Evolutionary conservation across 2,113 vertebrate genomes (phyloP).

Genomic region (Nannospalax galili): DNA sequence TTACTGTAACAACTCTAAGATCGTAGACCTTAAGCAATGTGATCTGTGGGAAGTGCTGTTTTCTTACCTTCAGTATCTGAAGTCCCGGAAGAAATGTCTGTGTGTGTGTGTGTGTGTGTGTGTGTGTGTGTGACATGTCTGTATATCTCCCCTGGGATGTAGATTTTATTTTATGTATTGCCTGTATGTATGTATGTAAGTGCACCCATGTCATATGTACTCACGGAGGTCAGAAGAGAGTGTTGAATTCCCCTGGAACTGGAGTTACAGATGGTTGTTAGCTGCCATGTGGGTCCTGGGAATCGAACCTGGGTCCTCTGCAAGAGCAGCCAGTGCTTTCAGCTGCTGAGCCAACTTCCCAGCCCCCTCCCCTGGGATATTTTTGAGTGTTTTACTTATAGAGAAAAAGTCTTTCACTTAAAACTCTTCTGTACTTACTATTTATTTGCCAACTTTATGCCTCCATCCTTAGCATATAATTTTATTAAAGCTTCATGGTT

Average conservation of each 20-base stretch:
- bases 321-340: too few species aligned
- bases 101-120: neutral
- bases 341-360: too few species aligned
- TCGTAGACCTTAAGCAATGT: neutral
- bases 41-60: neutral
- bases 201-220: too few species aligned
- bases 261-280: too few species aligned
- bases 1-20: neutral
- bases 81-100: neutral
- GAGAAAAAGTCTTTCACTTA: constrained; percentile 22
- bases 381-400: neutral
- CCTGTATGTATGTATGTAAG: too few species aligned
- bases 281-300: too few species aligned
- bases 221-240: too few species aligned
- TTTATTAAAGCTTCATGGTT: neutral
- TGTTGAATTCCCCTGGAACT: too few species aligned
- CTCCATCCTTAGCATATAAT: neutral
- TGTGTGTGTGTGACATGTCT: neutral
- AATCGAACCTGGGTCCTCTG: too few species aligned
- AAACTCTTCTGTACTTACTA: neutral
- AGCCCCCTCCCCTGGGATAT: neutral
- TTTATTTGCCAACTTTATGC: neutral
- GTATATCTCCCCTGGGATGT: neutral
- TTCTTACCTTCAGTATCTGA: neutral
- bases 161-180: too few species aligned